Evolutionary conservation across 1,140 invertebrate genomes (phyloP).

Genomic region (Lutraria rhynchaena): DNA sequence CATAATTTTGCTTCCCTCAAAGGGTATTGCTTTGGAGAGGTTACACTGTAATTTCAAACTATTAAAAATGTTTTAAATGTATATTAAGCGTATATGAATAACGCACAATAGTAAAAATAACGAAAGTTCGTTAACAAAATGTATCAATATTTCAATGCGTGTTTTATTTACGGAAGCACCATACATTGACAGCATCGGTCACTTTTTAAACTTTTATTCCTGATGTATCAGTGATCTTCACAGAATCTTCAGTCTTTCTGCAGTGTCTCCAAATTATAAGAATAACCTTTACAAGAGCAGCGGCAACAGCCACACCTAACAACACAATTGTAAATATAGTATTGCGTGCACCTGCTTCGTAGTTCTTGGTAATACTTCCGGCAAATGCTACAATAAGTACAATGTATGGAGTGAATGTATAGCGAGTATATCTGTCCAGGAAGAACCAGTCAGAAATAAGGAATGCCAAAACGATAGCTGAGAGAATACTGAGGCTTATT

Average conservation of each 20-base stretch:
- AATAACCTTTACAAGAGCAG: constrained; percentile 46
- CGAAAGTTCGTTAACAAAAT: no score
- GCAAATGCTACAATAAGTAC: constrained; percentile 62
- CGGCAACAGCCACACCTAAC: constrained; percentile 20
- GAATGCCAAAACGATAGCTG: constrained; percentile 64
- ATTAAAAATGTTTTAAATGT: no score
- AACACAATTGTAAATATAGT: constrained; percentile 50
- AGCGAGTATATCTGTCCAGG: constrained; percentile 65
- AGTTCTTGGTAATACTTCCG: constrained; percentile 58
- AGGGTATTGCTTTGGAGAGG: no score
- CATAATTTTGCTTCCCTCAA: no score
- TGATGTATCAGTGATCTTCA: constrained; percentile 11
- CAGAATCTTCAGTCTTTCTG: constrained; percentile 15
- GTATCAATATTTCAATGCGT: no score
- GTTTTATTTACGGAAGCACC: no score
- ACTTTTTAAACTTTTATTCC: constrained; percentile 35
- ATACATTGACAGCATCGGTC: no score
- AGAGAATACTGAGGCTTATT: constrained; percentile 61
- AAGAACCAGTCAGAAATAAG: constrained; percentile 67
- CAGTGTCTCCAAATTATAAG: constrained; percentile 49
- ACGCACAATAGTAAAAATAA: no score
- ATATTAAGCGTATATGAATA: no score
- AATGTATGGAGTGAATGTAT: constrained; percentile 65
- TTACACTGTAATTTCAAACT: no score
- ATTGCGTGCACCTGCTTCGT: constrained; percentile 43